Evolutionary conservation across 2,797 vertebrate species (phyloP), one percentile per base, ranked within the genome.

Genomic region (Crocidura indochinensis): DNA sequence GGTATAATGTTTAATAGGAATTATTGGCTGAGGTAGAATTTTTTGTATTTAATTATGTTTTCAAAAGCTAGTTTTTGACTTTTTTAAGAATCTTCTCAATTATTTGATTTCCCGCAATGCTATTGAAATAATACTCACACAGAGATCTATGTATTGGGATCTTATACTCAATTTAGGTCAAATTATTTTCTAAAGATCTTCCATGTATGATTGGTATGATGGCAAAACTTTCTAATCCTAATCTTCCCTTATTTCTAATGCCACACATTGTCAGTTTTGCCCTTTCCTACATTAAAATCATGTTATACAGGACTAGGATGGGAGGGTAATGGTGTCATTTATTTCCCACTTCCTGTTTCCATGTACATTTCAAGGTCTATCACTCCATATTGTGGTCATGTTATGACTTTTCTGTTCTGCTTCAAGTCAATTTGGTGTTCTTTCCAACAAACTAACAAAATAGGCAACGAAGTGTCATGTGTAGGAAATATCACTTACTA

Each of bases 1-100:
- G 4, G 19, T 51, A 8, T 8, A 79, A 3, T 49, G 0, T 65
- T 88, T 89, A 53, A 64, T 74, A 69, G 85, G 75, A 22, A 44
- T 75, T n/a, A 65, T 6, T 79, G 19, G 1, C 27, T 82, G n/a
- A 60, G 1, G 51, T 26, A 64, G 0, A 24, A 44, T 84, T 84
- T 87, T 84, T 87, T 87, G 60, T 80, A 19, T 72, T 49, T 49
- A 51, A 2, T 20, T 81, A 56, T 22, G 83, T 92, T 74, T 67
- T 9, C 67, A 75, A n/a, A 31, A 0, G 77, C 24, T 0, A 15
- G 12, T 10, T 44, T 51, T 62, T 22, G 51, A 65, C 65, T 91
- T 22, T 20, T 44, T 1, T 53, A 86, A 49, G 14, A 64, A 1
- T 6, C 12, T 9, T 47, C 2, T 1, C 0, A 49, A 2, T 29